These are phyloP conservation scores for Lysandra bellargus DNA, from an alignment of 2,888 invertebrate genomes.

Conservation along the genomic window DNA sequence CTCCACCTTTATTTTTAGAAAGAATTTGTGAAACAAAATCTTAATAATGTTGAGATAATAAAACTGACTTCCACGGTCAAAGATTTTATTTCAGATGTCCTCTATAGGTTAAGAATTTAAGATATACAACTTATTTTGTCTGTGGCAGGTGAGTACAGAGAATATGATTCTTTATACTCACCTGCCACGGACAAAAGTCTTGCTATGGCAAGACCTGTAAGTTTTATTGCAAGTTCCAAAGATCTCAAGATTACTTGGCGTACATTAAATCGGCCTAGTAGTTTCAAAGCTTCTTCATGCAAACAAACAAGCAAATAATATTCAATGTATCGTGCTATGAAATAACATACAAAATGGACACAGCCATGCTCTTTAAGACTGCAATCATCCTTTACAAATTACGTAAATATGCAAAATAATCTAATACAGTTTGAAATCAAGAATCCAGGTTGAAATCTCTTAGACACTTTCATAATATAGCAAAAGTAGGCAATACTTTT, in stretches of 20 bases:
- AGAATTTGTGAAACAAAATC: constrained; percentile 6
- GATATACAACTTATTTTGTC: background rate
- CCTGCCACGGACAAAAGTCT: too few relatives aligned
- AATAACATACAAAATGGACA: too few relatives aligned
- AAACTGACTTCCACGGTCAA: constrained; percentile 24
- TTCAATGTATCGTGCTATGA: background rate
- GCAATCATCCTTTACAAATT: background rate
- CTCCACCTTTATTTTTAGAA: constrained; percentile 33
- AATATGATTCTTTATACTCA: too few relatives aligned
- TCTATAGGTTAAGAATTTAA: constrained; percentile 3
- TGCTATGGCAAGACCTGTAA: background rate
- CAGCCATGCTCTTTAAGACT: background rate
- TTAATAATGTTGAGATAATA: constrained; percentile 23
- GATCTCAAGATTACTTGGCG: too few relatives aligned
- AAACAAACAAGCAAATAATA: background rate
- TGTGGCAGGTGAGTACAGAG: too few relatives aligned
- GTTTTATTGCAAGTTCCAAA: too few relatives aligned
- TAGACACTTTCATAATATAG: background rate
- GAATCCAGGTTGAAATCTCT: background rate
- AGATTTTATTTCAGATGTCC: constrained; percentile 28
- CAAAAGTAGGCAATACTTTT: background rate
- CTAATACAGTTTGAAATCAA: background rate
- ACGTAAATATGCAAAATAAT: background rate
- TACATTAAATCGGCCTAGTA: too few relatives aligned
- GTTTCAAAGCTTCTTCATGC: too few relatives aligned